Percentiles rank a stretch among this genome's conserved stretches.
Evolutionary conservation across 2,888 invertebrate genomes (phyloP).

Genomic region (Oxytorus armatus): DNA sequence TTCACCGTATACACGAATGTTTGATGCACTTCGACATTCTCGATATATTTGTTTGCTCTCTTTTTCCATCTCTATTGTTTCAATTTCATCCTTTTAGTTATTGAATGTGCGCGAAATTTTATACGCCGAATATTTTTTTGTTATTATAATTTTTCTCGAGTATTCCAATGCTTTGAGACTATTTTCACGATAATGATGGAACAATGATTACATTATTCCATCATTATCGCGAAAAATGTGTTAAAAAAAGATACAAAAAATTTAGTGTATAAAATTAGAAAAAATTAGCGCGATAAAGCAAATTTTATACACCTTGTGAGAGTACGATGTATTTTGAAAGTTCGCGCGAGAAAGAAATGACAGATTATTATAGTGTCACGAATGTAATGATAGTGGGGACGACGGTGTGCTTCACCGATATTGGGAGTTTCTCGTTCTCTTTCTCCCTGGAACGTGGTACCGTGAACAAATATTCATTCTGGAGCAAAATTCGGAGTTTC

Average conservation of each 20-base stretch:
- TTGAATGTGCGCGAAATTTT: constrained; percentile 26
- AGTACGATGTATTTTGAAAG: too few species aligned
- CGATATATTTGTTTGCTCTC: constrained; percentile 32
- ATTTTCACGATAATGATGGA: constrained; percentile 2
- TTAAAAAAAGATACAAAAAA: not conserved
- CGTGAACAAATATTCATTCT: too few species aligned
- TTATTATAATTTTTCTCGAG: not conserved
- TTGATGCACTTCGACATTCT: constrained; percentile 54
- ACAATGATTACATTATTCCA: not conserved
- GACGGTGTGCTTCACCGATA: too few species aligned
- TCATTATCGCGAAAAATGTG: not conserved
- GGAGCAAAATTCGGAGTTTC: too few species aligned
- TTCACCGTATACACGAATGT: constrained; percentile 55
- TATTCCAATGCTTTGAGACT: not conserved
- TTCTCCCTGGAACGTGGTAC: too few species aligned
- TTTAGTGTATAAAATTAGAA: too few species aligned
- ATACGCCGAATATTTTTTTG: constrained; percentile 12
- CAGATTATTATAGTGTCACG: too few species aligned
- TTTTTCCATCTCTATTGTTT: constrained; percentile 41
- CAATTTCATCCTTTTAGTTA: constrained; percentile 47
- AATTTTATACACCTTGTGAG: too few species aligned
- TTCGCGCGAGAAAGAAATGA: too few species aligned
- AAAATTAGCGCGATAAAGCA: too few species aligned
- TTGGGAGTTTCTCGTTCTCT: too few species aligned
- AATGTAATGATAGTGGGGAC: too few species aligned